phyloP scores from a whole-genome alignment of 2,113 vertebrate genomes.

The Ameiurus melas region DNA sequence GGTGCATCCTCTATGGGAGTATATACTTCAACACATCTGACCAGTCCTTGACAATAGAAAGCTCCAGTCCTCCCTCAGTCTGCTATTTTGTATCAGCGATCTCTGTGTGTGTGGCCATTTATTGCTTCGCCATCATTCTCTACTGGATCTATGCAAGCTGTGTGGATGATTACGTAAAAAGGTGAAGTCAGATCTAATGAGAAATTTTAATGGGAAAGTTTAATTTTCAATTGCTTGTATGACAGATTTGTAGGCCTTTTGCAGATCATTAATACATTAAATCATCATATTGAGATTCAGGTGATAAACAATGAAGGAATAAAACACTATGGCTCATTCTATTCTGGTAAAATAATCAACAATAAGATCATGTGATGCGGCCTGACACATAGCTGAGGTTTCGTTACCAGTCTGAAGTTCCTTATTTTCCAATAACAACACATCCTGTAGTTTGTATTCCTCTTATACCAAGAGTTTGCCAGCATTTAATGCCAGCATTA shows the following conservation, averaged over 20 bases:
- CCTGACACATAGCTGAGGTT: neutral
- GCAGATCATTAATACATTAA: neutral
- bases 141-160: constrained; percentile 77
- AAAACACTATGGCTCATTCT: neutral
- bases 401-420: neutral
- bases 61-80: constrained; percentile 69
- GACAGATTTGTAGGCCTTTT: neutral
- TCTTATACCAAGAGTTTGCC: neutral
- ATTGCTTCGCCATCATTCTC: constrained; percentile 76
- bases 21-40: constrained; percentile 64
- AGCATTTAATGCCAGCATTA: too few relatives aligned
- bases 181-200: constrained; percentile 60
- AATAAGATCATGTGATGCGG: neutral
- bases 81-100: constrained; percentile 78
- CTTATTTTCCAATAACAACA: neutral
- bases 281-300: neutral
- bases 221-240: neutral
- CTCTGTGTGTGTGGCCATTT: constrained; percentile 74
- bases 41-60: constrained; percentile 55
- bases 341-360: neutral
- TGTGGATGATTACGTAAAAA: constrained; percentile 67
- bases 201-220: neutral
- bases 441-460: neutral
- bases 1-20: constrained; percentile 78
- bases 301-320: neutral